phyloP scores from a whole-genome alignment of 2,113 vertebrate species.

The Sapayoa aenigma region DNA sequence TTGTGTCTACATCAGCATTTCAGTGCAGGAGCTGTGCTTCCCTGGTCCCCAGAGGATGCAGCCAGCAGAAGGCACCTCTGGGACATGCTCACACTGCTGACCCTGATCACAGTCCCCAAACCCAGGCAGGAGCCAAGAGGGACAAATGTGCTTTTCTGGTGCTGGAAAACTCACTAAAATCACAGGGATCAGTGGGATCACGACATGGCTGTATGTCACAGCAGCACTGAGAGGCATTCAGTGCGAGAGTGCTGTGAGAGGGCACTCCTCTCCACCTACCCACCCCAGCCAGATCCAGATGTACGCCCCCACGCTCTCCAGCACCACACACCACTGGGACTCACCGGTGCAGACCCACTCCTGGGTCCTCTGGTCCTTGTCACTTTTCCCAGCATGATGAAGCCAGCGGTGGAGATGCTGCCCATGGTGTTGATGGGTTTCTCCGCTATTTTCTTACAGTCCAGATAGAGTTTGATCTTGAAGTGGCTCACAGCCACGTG shows the following conservation, averaged over 20 bases:
- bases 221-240: background rate
- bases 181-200: background rate
- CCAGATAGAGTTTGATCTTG: slow-evolving; percentile 84
- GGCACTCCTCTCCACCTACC: background rate
- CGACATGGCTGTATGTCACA: background rate
- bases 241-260: rapidly evolving
- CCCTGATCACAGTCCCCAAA: background rate
- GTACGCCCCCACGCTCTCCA: background rate
- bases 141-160: rapidly evolving
- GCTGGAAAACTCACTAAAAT: background rate
- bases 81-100: rapidly evolving
- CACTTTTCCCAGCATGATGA: slow-evolving; percentile 88
- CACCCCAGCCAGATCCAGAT: background rate
- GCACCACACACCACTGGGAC: rapidly evolving
- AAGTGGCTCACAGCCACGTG: slow-evolving; percentile 85
- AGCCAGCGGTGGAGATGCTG: slow-evolving; percentile 78
- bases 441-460: slow-evolving; percentile 86
- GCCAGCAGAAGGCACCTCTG: background rate
- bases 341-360: slow-evolving; percentile 85
- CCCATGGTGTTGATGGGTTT: slow-evolving; percentile 74
- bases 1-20: background rate
- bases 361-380: slow-evolving; percentile 81
- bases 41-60: rapidly evolving
- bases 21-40: background rate
- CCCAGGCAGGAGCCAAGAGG: background rate